These are phyloP conservation scores for Anniella stebbinsi DNA, from an alignment of 2,797 vertebrate genomes.

Conservation along the genomic window DNA sequence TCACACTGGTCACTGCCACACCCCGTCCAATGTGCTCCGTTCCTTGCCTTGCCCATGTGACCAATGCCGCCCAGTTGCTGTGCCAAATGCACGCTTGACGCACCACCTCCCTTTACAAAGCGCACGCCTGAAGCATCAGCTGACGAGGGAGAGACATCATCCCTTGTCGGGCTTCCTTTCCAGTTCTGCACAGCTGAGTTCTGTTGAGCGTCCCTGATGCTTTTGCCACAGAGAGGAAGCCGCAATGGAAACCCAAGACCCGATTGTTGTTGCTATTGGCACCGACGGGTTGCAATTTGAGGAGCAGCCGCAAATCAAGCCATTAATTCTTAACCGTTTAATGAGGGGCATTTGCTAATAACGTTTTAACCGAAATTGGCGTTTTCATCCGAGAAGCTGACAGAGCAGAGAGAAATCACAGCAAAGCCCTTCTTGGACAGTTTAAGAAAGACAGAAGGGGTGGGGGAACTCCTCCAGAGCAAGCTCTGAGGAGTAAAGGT, in stretches of 20 bases:
- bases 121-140: neutral
- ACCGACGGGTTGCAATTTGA: neutral
- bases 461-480: constrained; percentile 1
- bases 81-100: neutral
- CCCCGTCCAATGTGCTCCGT: too few species aligned
- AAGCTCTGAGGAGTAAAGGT: neutral
- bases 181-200: neutral
- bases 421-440: constrained; percentile 50
- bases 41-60: too few species aligned
- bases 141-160: neutral
- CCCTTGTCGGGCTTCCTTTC: neutral
- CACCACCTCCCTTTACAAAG: neutral
- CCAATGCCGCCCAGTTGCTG: neutral
- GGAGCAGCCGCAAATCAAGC: constrained; percentile 21
- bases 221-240: neutral
- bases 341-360: constrained; percentile 30
- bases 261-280: neutral
- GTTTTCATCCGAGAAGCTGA: constrained; percentile 28
- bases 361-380: constrained; percentile 15
- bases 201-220: neutral
- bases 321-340: constrained; percentile 12
- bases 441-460: neutral
- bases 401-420: constrained; percentile 19
- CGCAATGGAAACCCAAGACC: neutral
- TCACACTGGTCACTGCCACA: too few species aligned